Percentiles rank a stretch among this genome's conserved stretches.
These are phyloP conservation scores for Myiotriccus ornatus DNA, from an alignment of 2,797 vertebrate genomes.

Conservation along the genomic window DNA sequence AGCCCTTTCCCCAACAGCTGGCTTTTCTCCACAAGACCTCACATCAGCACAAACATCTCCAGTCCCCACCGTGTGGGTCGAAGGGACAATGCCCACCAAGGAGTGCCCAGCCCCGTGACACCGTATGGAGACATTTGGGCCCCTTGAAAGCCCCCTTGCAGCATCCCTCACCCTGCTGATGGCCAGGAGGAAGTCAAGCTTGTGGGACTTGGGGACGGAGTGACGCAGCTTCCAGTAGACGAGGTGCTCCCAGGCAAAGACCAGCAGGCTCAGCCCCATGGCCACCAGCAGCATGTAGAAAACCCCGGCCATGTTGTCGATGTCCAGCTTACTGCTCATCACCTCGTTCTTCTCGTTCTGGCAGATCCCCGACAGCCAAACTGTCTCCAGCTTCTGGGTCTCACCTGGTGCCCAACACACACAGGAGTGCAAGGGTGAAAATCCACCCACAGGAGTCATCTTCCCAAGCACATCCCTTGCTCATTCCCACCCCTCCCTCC, in stretches of 20 bases:
- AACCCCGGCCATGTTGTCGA: conserved; percentile 99
- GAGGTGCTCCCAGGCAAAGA: conserved; percentile 97
- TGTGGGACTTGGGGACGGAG: conserved; percentile 84
- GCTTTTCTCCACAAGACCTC: neutral
- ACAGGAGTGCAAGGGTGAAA: neutral
- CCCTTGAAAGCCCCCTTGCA: fast-evolving
- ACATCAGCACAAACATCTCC: neutral
- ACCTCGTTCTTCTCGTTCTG: conserved; percentile 99
- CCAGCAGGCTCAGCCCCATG: conserved; percentile 96
- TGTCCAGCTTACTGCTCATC: conserved; percentile 98
- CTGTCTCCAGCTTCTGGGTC: conserved; percentile 94
- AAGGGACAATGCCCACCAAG: neutral
- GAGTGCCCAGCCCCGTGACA: fast-evolving
- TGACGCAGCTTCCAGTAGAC: conserved; percentile 96
- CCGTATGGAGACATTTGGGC: fast-evolving
- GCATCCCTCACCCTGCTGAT: conserved; percentile 91
- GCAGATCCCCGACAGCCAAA: conserved; percentile 98
- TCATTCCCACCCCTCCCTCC: neutral
- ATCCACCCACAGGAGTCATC: neutral
- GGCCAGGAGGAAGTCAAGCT: conserved; percentile 89
- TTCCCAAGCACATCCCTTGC: neutral
- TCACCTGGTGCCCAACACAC: conserved; percentile 78
- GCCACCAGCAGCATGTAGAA: conserved; percentile 99
- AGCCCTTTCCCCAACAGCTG: neutral
- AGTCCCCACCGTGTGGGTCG: fast-evolving